These are phyloP conservation scores for Pagrus major DNA, from an alignment of 2,113 vertebrate species.

Conservation along the genomic window DNA sequence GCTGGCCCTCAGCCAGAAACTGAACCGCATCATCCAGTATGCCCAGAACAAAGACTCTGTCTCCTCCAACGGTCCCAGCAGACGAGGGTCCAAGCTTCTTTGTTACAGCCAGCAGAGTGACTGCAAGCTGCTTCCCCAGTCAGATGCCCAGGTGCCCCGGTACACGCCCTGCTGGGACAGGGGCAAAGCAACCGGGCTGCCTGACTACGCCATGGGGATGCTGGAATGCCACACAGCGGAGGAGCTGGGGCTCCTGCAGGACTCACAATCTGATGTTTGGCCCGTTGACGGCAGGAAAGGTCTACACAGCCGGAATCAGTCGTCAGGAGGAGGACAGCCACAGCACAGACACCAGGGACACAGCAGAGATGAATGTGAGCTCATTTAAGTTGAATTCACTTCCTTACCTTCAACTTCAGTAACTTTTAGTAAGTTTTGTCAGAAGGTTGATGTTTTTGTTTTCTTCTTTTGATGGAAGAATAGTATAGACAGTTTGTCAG, in stretches of 20 bases:
- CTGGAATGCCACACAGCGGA: conserved; percentile 82
- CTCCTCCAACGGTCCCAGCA: conserved; percentile 72
- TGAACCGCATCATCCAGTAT: conserved; percentile 95
- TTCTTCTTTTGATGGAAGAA: not conserved
- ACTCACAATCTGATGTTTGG: conserved; percentile 82
- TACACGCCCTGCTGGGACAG: conserved; percentile 91
- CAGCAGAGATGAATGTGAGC: conserved; percentile 91
- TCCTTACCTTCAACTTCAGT: not conserved
- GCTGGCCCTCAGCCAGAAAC: conserved; percentile 93
- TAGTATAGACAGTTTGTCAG: not conserved
- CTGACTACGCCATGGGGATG: conserved; percentile 85
- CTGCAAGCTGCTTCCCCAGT: conserved; percentile 88
- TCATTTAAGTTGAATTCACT: not conserved
- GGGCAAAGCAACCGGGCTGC: conserved; percentile 75
- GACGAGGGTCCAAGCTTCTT: conserved; percentile 88
- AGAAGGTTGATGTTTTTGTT: not conserved
- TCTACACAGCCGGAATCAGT: conserved; percentile 70
- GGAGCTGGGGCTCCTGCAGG: conserved; percentile 83
- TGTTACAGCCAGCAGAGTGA: conserved; percentile 90
- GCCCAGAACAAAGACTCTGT: conserved; percentile 95
- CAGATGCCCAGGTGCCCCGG: conserved; percentile 93
- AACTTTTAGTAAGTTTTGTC: not conserved
- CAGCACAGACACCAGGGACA: conserved; percentile 63
- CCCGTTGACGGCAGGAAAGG: conserved; percentile 67
- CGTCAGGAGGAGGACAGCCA: conserved; percentile 51